Evolutionary conservation across 1,140 invertebrate species (phyloP).

Genomic region (Lordiphosa mommai): DNA sequence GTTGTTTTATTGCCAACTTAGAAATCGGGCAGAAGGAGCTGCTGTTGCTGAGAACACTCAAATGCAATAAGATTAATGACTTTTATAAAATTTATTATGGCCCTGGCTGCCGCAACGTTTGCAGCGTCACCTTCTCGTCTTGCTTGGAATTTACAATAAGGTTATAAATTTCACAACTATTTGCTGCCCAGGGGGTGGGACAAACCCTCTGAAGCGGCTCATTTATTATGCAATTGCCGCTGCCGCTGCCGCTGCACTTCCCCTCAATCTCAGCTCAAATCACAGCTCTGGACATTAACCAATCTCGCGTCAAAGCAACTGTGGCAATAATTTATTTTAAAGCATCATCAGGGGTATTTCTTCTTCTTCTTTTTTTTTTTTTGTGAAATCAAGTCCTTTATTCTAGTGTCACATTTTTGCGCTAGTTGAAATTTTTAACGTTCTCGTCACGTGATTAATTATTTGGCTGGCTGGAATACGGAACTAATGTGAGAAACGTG

Average conservation of each 20-base stretch:
- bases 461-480: conserved; percentile 7
- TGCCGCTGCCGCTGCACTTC: conserved; percentile 45
- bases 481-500: conserved; percentile 48
- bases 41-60: conserved; percentile 27
- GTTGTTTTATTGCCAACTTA: conserved; percentile 72
- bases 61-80: conserved; percentile 70
- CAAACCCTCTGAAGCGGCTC: conserved; percentile 42
- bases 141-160: conserved; percentile 61
- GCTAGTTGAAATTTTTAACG: conserved; percentile 42
- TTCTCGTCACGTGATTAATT: conserved; percentile 48
- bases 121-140: conserved; percentile 15
- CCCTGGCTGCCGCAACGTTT: conserved; percentile 53
- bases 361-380: background rate
- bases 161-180: conserved; percentile 59
- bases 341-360: conserved; percentile 52
- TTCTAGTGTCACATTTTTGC: conserved; percentile 20
- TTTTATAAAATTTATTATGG: conserved; percentile 77
- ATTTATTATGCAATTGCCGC: conserved; percentile 72
- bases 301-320: background rate
- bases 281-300: background rate
- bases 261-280: background rate
- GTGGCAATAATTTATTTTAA: conserved; percentile 54
- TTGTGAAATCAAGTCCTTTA: conserved; percentile 37
- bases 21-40: conserved; percentile 34
- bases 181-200: conserved; percentile 1